A percentile compares a stretch with the other conserved stretches of the same genome.
phyloP scores from a whole-genome alignment of 2,888 invertebrate species.

The Perdita meconis region DNA sequence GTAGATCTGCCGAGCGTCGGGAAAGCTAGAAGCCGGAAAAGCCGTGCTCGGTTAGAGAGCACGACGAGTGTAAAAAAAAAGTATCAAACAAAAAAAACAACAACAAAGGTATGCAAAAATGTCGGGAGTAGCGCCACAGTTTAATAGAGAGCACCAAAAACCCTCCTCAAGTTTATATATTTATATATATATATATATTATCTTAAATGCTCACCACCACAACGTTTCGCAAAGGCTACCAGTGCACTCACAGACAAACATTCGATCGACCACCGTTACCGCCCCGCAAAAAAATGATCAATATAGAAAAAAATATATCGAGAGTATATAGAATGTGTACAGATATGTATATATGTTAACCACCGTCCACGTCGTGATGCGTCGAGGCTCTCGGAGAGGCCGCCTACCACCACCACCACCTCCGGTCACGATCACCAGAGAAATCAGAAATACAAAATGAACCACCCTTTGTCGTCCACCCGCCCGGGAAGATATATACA shows the following conservation, averaged over 20 bases:
- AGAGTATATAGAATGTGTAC: conserved; percentile 18
- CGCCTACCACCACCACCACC: conserved; percentile 4
- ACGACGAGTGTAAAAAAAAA: too few relatives aligned
- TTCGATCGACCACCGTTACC: conserved; percentile 81
- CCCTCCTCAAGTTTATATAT: conserved; percentile 43
- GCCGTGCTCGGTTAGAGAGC: too few relatives aligned
- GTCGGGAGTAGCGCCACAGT: conserved; percentile 53
- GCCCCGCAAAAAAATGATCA: conserved; percentile 43
- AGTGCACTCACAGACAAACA: conserved; percentile 84
- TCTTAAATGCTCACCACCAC: conserved; percentile 76
- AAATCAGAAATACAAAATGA: conserved; percentile 49
- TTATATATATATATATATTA: too few relatives aligned
- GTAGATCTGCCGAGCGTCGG: conserved; percentile 82
- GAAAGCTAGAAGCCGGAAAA: conserved; percentile 51
- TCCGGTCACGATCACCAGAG: conserved; percentile 47
- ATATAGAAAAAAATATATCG: conserved; percentile 28
- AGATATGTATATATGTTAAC: conserved; percentile 34
- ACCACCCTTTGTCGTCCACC: conserved; percentile 52
- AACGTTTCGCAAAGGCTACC: conserved; percentile 81
- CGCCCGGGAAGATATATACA: conserved; percentile 34
- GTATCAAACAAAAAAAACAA: conserved; percentile 33
- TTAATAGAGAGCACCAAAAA: conserved; percentile 53
- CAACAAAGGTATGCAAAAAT: conserved; percentile 11
- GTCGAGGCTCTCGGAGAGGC: conserved; percentile 53
- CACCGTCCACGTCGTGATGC: conserved; percentile 48